Evolutionary conservation across 2,113 vertebrate genomes (phyloP).

Genomic region (Phalacrocorax brasilianus): DNA sequence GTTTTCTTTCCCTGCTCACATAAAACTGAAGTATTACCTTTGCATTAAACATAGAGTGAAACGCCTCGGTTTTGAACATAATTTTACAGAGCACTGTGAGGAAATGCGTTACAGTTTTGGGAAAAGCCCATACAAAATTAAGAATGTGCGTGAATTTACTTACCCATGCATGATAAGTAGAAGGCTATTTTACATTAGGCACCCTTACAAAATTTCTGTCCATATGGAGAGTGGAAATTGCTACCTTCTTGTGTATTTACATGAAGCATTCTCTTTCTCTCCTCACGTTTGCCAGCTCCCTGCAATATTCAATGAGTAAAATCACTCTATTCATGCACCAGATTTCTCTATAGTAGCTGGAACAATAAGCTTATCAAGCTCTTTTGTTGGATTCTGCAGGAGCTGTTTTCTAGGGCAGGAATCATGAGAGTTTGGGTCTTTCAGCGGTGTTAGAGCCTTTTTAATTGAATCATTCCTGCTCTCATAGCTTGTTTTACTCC

Average conservation of each 20-base stretch:
- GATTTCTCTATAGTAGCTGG: background rate
- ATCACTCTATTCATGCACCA: background rate
- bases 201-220: background rate
- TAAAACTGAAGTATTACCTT: background rate
- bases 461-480: background rate
- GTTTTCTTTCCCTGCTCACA: background rate
- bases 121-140: background rate
- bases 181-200: background rate
- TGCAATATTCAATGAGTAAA: background rate
- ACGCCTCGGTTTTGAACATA: background rate
- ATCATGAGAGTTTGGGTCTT: background rate
- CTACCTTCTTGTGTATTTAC: background rate
- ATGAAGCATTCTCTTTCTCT: background rate
- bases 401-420: background rate
- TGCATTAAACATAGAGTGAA: background rate
- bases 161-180: background rate
- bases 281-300: background rate
- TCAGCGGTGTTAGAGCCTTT: background rate
- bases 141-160: background rate
- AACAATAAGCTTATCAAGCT: constrained; percentile 6
- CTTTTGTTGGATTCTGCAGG: constrained; percentile 7
- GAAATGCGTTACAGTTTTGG: background rate
- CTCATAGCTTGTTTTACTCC: background rate
- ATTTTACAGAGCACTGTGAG: background rate
- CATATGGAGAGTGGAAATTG: background rate